Evolutionary conservation across 2,113 vertebrate species (phyloP).

Genomic region (Onychostoma macrolepis): DNA sequence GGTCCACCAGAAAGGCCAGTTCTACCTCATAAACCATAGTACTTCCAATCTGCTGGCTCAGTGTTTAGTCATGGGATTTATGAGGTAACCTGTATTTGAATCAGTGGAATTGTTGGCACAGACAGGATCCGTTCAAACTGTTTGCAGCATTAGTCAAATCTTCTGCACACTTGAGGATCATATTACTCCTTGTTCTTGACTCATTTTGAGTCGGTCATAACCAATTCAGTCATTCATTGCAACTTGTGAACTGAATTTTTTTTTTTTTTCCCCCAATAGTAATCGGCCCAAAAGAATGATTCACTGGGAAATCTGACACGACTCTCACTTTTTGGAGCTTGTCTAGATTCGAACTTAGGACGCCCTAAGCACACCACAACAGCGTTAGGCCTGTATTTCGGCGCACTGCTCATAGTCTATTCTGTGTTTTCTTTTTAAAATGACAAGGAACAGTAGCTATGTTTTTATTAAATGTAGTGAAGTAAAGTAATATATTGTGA

Average conservation of each 20-base stretch:
- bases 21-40: neutral
- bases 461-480: neutral
- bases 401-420: too few species aligned
- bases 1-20: conserved; percentile 50
- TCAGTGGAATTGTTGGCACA: neutral
- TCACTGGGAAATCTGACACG: neutral
- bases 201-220: neutral
- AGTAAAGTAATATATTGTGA: too few species aligned
- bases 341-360: too few species aligned
- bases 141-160: neutral
- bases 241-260: neutral
- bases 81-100: neutral
- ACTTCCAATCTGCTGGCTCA: neutral
- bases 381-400: too few species aligned
- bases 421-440: neutral
- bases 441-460: too few species aligned
- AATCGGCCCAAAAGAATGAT: neutral
- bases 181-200: neutral
- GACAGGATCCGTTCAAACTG: neutral
- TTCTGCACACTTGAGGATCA: neutral
- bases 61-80: neutral
- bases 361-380: too few species aligned
- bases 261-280: neutral
- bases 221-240: neutral
- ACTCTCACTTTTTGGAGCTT: neutral